phyloP scores from a whole-genome alignment of 2,797 vertebrate genomes.

The Enteromius paludinosus region DNA sequence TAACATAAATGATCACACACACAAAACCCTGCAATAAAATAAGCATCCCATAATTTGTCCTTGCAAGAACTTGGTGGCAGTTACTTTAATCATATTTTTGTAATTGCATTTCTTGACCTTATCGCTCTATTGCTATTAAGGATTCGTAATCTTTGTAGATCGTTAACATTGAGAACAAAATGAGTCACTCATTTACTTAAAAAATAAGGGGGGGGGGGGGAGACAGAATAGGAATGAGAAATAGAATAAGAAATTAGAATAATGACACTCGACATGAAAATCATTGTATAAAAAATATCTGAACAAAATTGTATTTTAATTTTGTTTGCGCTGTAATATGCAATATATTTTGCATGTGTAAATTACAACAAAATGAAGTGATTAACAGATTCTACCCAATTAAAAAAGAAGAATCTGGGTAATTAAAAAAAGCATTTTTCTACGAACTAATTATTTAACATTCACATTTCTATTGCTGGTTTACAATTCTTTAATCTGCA shows the following conservation, averaged over 20 bases:
- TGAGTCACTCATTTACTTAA: neutral
- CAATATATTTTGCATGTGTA: constrained; percentile 81
- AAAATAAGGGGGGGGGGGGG: neutral
- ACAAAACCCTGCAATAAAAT: neutral
- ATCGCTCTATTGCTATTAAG: neutral
- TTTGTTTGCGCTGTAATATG: constrained; percentile 83
- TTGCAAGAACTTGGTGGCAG: neutral
- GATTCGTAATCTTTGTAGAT: neutral
- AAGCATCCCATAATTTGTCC: constrained; percentile 15
- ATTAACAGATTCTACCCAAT: constrained; percentile 89
- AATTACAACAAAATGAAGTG: constrained; percentile 87
- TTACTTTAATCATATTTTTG: constrained; percentile 32
- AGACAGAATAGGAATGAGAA: neutral
- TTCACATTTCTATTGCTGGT: constrained; percentile 90
- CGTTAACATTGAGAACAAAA: neutral
- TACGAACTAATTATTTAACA: constrained; percentile 88
- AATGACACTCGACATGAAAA: constrained; percentile 67
- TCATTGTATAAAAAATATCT: constrained; percentile 80
- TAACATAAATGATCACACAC: constrained; percentile 17
- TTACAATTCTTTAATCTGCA: constrained; percentile 86
- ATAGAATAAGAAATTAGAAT: constrained; percentile 53
- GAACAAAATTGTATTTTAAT: constrained; percentile 85
- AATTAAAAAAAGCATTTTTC: constrained; percentile 78
- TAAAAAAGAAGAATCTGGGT: constrained; percentile 80
- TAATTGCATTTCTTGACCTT: constrained; percentile 36